Conservation (phyloP, 2,113 vertebrate species). For the Leiothrix lutea region DNA sequence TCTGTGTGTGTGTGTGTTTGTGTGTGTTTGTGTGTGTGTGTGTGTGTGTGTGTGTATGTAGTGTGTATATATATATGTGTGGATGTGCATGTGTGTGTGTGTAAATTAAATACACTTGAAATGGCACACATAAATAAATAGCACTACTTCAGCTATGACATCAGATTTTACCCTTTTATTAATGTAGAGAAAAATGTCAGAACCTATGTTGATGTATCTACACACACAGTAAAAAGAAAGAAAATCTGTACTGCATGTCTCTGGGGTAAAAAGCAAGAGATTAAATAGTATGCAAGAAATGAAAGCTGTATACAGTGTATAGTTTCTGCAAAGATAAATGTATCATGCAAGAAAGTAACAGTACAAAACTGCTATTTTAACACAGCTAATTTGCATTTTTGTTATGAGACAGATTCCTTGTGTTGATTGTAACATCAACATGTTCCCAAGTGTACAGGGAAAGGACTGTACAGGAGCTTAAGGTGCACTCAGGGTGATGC, state of each 20-base stretch:
- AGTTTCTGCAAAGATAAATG: background rate
- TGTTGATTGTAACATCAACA: background rate
- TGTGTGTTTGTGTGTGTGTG: accelerated
- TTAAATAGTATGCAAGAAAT: background rate
- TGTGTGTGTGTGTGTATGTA: too few relatives aligned
- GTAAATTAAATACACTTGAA: background rate
- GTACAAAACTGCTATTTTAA: background rate
- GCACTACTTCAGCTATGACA: background rate
- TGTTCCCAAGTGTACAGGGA: background rate
- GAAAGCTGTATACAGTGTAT: background rate
- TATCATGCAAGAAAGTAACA: background rate
- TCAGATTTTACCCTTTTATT: background rate
- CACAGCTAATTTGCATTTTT: background rate
- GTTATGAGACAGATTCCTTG: background rate
- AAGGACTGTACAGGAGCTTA: background rate
- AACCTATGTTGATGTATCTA: background rate
- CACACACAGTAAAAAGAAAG: background rate
- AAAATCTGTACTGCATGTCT: background rate
- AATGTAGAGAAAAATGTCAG: background rate
- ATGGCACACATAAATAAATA: background rate
- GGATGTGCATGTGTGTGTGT: accelerated
- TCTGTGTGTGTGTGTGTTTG: accelerated
- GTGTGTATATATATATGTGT: accelerated
- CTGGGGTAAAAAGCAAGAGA: background rate
- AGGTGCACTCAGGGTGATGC: background rate